Evolutionary conservation across 2,888 invertebrate species (phyloP).

Genomic region (Ferdinandea cuprea): DNA sequence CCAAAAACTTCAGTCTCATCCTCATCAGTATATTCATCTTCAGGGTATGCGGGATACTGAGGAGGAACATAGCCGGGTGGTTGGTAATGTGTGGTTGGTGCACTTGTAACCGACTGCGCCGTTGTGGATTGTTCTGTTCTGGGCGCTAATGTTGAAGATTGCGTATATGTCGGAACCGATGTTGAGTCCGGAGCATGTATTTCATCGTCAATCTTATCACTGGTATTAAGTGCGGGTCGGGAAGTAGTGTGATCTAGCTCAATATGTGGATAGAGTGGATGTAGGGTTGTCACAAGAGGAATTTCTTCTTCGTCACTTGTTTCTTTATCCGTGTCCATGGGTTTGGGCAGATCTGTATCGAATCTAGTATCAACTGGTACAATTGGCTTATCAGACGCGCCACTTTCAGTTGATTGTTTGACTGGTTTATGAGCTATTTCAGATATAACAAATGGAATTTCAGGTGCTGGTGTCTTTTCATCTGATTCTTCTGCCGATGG

Average conservation of each 20-base stretch:
- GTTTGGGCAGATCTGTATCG: conserved; percentile 59
- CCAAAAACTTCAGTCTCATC: conserved; percentile 91
- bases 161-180: not conserved
- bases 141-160: conserved; percentile 20
- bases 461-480: conserved; percentile 39
- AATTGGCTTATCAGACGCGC: conserved; percentile 33
- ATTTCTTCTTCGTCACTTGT: conserved; percentile 68
- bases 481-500: conserved; percentile 24
- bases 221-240: conserved; percentile 52
- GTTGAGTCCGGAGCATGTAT: conserved; percentile 14
- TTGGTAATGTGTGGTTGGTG: conserved; percentile 77
- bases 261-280: conserved; percentile 78
- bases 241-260: conserved; percentile 68
- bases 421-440: conserved; percentile 51
- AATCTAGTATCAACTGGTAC: conserved; percentile 16
- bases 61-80: conserved; percentile 79
- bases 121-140: conserved; percentile 50
- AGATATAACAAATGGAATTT: conserved; percentile 37
- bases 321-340: conserved; percentile 61
- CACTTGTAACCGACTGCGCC: conserved; percentile 75
- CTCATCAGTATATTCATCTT: conserved; percentile 87
- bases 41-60: conserved; percentile 81
- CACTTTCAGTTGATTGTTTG: conserved; percentile 51
- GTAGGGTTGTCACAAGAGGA: conserved; percentile 76
- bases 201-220: conserved; percentile 40